Conservation (phyloP, 1,140 invertebrate species). For the Globodera rostochiensis region DNA sequence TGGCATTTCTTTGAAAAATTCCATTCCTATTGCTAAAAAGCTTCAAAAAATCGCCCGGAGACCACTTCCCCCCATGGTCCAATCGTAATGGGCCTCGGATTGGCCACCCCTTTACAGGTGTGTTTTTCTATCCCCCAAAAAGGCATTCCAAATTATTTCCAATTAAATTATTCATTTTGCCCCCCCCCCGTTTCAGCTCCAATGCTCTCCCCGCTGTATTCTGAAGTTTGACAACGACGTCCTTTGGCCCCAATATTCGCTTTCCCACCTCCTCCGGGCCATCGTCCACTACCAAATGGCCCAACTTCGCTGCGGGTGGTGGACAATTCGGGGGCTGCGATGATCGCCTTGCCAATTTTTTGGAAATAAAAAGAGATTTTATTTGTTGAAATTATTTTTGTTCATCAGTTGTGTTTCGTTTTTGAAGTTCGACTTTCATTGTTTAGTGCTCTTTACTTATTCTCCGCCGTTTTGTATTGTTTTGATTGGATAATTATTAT, state of each 20-base stretch:
- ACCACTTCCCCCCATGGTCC: not conserved
- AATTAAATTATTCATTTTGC: not conserved
- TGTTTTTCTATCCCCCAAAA: not conserved
- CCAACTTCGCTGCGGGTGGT: not conserved
- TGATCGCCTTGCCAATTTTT: not conserved
- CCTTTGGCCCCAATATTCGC: slow-evolving; percentile 56
- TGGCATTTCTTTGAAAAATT: too few relatives aligned
- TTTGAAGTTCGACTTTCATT: too few relatives aligned
- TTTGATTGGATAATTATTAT: too few relatives aligned
- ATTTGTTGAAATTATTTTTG: not conserved
- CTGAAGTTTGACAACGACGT: slow-evolving; percentile 42
- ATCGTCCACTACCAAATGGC: slow-evolving; percentile 50
- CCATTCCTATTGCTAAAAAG: too few relatives aligned
- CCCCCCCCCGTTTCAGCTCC: not conserved
- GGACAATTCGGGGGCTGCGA: not conserved
- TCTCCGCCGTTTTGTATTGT: too few relatives aligned
- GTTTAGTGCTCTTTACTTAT: too few relatives aligned
- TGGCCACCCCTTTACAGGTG: too few relatives aligned
- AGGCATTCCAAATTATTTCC: not conserved
- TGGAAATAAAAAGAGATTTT: not conserved
- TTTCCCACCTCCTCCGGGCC: slow-evolving; percentile 53
- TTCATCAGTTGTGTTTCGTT: too few relatives aligned
- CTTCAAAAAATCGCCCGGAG: too few relatives aligned
- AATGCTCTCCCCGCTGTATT: not conserved
- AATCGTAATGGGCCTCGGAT: not conserved